Percentiles rank a stretch among this genome's conserved stretches.
These are phyloP conservation scores for Cosmopolites sordidus DNA, from an alignment of 2,888 invertebrate genomes.

Conservation along the genomic window DNA sequence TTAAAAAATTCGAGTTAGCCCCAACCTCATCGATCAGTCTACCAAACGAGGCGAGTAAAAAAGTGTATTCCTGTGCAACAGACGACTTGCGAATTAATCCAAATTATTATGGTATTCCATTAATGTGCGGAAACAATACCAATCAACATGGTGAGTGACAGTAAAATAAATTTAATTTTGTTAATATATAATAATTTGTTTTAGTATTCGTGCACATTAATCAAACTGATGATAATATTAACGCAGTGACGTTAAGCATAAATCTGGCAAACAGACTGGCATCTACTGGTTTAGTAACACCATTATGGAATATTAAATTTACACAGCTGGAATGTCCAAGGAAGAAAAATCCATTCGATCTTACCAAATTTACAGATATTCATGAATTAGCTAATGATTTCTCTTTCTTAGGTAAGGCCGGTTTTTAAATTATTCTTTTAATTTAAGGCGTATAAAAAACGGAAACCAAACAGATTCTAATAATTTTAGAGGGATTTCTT, in stretches of 20 bases:
- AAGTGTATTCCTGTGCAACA: slow-evolving; percentile 47
- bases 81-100: slow-evolving; percentile 55
- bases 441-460: no score
- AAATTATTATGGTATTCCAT: slow-evolving; percentile 52
- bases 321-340: slow-evolving; percentile 45
- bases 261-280: slow-evolving; percentile 47
- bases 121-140: slow-evolving; percentile 59
- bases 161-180: not conserved
- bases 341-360: slow-evolving; percentile 25
- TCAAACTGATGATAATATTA: slow-evolving; percentile 30
- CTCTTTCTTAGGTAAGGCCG: slow-evolving; percentile 34
- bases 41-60: not conserved
- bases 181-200: slow-evolving; percentile 15
- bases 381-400: slow-evolving; percentile 34
- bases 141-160: slow-evolving; percentile 56
- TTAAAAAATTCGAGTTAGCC: slow-evolving; percentile 54
- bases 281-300: slow-evolving; percentile 23
- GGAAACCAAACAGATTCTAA: no score
- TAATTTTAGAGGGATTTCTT: no score
- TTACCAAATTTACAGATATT: slow-evolving; percentile 24
- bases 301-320: slow-evolving; percentile 41
- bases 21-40: slow-evolving; percentile 29
- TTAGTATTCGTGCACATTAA: slow-evolving; percentile 38
- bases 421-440: no score
- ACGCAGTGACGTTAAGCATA: slow-evolving; percentile 33